Conservation (phyloP, 2,113 vertebrate species). For the Nothocercus nigrocapillus region DNA sequence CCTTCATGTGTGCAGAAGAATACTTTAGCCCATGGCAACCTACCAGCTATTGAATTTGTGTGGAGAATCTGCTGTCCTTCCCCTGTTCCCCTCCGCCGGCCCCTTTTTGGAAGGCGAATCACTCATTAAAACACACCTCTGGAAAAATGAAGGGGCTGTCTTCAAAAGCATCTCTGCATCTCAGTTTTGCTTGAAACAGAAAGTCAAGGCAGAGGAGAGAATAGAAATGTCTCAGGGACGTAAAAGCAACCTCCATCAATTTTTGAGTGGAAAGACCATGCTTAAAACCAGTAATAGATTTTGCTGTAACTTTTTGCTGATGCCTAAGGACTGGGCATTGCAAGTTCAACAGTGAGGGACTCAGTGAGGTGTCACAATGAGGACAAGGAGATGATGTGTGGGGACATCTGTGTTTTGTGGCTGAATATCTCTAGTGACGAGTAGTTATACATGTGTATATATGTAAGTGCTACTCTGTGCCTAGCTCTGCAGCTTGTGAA, state of each 20-base stretch:
- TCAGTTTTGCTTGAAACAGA: constrained; percentile 54
- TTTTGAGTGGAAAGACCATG: constrained; percentile 6
- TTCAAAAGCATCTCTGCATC: constrained; percentile 56
- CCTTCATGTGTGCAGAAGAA: constrained; percentile 69
- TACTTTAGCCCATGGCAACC: constrained; percentile 69
- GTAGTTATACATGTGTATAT: neutral
- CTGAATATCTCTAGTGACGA: constrained; percentile 7
- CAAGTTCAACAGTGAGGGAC: neutral
- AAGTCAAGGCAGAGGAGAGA: neutral
- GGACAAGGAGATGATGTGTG: neutral
- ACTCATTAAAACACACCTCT: constrained; percentile 72
- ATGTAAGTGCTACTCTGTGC: neutral
- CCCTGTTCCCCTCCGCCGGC: constrained; percentile 68
- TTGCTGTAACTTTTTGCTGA: constrained; percentile 61
- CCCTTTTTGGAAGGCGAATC: constrained; percentile 66
- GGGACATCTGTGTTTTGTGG: neutral
- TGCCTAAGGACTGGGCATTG: constrained; percentile 6
- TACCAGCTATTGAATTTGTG: constrained; percentile 70
- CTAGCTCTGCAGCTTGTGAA: neutral
- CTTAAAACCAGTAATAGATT: neutral
- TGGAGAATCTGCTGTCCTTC: constrained; percentile 62
- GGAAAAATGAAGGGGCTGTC: constrained; percentile 69
- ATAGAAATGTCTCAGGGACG: constrained; percentile 42
- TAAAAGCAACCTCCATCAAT: constrained; percentile 40
- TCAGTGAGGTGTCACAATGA: neutral